Base-by-base conservation (phyloP, 2,888 invertebrate genomes). In the Drosophila niveifrons region DNA sequence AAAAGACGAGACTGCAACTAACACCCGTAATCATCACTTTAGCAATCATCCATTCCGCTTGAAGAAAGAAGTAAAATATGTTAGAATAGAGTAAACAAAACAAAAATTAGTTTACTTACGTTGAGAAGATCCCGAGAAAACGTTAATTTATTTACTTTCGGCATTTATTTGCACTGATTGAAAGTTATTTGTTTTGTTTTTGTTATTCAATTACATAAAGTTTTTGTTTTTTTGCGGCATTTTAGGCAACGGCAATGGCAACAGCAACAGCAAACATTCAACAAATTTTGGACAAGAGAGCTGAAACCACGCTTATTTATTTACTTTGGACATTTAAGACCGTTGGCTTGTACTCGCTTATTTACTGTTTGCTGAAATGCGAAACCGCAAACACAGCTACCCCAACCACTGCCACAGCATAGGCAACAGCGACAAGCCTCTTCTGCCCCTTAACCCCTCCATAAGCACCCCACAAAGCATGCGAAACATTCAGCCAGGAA, bases 291-390 rank as follows among this genome's bases (percentile, higher is more conserved):
- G 58, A 36, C 39, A 61, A 59, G 31, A 59, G 31, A 62, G 73
- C 31, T 46, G 36, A 51, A 65, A 56, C 48, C 64, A 55, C 65
- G 65, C 66, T 66, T 82, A 82, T 78, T 84, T 83, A 84, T 83
- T 84, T 87, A 72, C 85, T 84, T 55, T 80, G 57, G 80, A 72
- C 80, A 78, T 72, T 80, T 80, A 72, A 59, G 47, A 56, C 65
- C 76, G 36, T 68, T 72, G 55, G 62, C 66, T 56, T 55, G 61
- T 63, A 65, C 59, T 78, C 67, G 70, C 71, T 84, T 82, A 82
- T 84, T 87, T 83, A 86, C 73, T 80, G 82, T 82, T 84, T 75
- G 75, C 68, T 70, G 85, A 84, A 83, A 87, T 81, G 79, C 61
- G 87, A 86, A 75, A 86, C 82, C 82, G 61, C 84, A 83, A 86